These are phyloP conservation scores for Pollenia griseotomentosa DNA, from an alignment of 2,888 invertebrate genomes.

Conservation along the genomic window DNA sequence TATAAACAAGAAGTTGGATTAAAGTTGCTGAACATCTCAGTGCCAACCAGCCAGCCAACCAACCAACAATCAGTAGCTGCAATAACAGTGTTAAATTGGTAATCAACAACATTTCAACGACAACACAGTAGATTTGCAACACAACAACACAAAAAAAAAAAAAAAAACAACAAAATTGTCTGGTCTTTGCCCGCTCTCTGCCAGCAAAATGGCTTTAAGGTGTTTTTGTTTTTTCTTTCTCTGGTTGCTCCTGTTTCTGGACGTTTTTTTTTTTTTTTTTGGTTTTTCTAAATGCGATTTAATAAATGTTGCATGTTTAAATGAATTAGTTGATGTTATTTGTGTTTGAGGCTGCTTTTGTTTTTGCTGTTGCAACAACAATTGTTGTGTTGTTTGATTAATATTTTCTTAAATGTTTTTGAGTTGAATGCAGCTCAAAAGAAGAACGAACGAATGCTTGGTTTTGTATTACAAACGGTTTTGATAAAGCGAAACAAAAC, in stretches of 20 bases:
- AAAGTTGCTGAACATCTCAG: not conserved
- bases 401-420: slow-evolving; percentile 59
- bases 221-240: slow-evolving; percentile 3
- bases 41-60: not conserved
- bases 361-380: slow-evolving; percentile 43
- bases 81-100: slow-evolving; percentile 63
- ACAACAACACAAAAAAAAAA: slow-evolving; percentile 24
- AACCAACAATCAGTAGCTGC: slow-evolving; percentile 54
- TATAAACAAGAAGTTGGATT: slow-evolving; percentile 3
- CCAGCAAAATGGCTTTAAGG: slow-evolving; percentile 36
- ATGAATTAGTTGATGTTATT: slow-evolving; percentile 66
- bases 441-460: not conserved
- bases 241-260: slow-evolving; percentile 19
- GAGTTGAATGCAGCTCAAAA: slow-evolving; percentile 13
- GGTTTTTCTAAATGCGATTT: slow-evolving; percentile 9
- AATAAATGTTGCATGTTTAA: slow-evolving; percentile 70
- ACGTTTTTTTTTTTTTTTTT: slow-evolving; percentile 19
- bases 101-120: slow-evolving; percentile 64
- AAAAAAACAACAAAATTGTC: not conserved
- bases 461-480: too few relatives aligned
- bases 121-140: slow-evolving; percentile 32
- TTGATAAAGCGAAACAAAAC: slow-evolving; percentile 50
- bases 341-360: slow-evolving; percentile 13
- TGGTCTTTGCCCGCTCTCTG: not conserved
- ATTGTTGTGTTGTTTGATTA: slow-evolving; percentile 55